A percentile compares a stretch with the other conserved stretches of the same genome.
Evolutionary conservation across 2,888 invertebrate species (phyloP).

Genomic region (Cosmorhoe ocellata): DNA sequence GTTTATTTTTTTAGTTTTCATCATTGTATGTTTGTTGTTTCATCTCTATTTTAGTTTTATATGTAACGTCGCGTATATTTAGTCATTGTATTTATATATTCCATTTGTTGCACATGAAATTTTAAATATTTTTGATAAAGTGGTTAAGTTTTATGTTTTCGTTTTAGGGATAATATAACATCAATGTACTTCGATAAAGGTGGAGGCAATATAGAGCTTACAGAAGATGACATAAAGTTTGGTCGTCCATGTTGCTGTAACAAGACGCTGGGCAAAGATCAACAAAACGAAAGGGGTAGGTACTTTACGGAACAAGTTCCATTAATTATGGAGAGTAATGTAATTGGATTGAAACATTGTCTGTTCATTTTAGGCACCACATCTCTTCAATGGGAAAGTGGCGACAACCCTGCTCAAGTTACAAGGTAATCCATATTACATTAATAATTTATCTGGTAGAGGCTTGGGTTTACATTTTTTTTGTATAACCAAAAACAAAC

Average conservation of each 20-base stretch:
- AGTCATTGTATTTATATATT: too few relatives aligned
- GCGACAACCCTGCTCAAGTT: conserved; percentile 29
- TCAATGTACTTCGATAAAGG: conserved; percentile 50
- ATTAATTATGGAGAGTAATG: too few relatives aligned
- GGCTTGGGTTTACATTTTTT: too few relatives aligned
- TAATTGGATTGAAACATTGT: too few relatives aligned
- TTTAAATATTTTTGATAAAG: too few relatives aligned
- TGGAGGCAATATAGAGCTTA: conserved; percentile 17
- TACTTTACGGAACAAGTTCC: too few relatives aligned
- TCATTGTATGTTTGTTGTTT: background rate
- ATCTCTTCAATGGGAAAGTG: conserved; percentile 32
- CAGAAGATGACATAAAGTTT: conserved; percentile 20
- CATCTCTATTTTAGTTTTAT: background rate
- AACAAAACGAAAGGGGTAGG: conserved; percentile 24
- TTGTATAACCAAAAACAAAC: background rate
- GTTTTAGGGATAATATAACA: conserved; percentile 62
- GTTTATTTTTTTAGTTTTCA: conserved; percentile 7
- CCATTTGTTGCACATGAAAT: too few relatives aligned
- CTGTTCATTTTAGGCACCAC: conserved; percentile 19
- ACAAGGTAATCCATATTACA: conserved; percentile 9
- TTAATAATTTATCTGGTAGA: too few relatives aligned
- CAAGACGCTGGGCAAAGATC: conserved; percentile 19
- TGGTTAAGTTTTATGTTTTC: background rate
- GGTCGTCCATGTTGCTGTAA: conserved; percentile 28
- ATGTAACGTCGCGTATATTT: too few relatives aligned